Evolutionary conservation across 2,797 vertebrate genomes (phyloP), one percentile per base, ranked within the genome.

Genomic region (Dryobates pubescens): DNA sequence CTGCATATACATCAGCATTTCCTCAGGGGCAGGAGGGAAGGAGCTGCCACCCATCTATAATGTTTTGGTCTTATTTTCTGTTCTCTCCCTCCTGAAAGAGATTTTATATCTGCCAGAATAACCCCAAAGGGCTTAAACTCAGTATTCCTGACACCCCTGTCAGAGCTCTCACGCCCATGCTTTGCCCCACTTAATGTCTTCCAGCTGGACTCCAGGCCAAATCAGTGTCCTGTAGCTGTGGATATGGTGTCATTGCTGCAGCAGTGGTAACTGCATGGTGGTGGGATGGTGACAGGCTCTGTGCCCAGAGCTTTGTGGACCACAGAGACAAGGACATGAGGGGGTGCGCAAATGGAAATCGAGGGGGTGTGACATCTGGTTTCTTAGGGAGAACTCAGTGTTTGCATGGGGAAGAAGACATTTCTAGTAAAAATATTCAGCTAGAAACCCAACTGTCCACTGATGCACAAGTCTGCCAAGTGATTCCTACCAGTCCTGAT

Each of bases 61-160:
- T 22, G 62, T 85, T 94, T 90, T 70, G 65, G 43, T n/a, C 43
- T 17, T 38, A n/a, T 87, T 94, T 94, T 90, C 82, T 90, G 9
- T 82, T 87, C 47, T 85, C 6, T 59, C 13, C 26, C 9, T 89
- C 75, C 69, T 5, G 1, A 77, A 93, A 77, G 51, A 79, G 34
- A 34, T 82, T 64, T 91, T 92, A 54, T 82, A 62, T 74, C 59
- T 9, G 10, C 47, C 69, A 77, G 47, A 93, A 78, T 78, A 86
- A 83, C 70, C 38, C 65, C 32, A 24, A 75, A 63, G 49, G 62
- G 20, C 51, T 90, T 73, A 76, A 61, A 32, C 76, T 63, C 54
- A 84, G 43, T 53, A 67, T 17, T 58, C 54, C 82, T 77, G 41
- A 51, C 47, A 77, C n/a, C n/a, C n/a, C n/a, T n/a, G n/a, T 77